Base-by-base conservation (phyloP, 2,113 vertebrate species). In the Callospermophilus lateralis region DNA sequence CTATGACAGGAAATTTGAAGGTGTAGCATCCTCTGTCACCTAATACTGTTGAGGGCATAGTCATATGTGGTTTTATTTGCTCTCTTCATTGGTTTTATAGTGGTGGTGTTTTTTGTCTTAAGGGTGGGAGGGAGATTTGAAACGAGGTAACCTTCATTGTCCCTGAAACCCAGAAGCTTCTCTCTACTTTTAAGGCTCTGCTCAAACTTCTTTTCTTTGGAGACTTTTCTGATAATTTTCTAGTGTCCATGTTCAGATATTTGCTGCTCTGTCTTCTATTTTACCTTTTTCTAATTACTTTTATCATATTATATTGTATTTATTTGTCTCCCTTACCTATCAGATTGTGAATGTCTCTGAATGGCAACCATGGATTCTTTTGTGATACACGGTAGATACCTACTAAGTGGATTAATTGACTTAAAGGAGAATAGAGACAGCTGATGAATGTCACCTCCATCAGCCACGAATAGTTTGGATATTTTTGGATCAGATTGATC, bases 401-500 rank as follows among this genome's bases (percentile, higher is more conserved):
- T 10, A 9, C 16, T 88, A 16, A 88, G 26, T 80, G 67, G 48
- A 32, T 73, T 55, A 45, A 55, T 73, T 92, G 58, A 80, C 73
- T 94, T 93, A 77, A 74, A 89, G n/a, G n/a, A 76, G 67, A 30
- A 61, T 26, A 78, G 65, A 94, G 74, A 63, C 16, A 79, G 67
- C 4, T 87, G 73, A 83, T 85, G 30, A 32, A 81, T 85, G 55
- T 34, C 24, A 76, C 55, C 10, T 80, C n/a, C 37, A 22, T 42
- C 51, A 90, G 55, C 30, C 45, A 4, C 85, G 86, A 89, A 73
- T 78, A 73, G 42, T 90, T 2, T 58, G 72, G 76, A 30, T 92
- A 76, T 85, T 92, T 87, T 67, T 65, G 37, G 61, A 92, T 90
- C 70, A 81, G 51, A 90, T 80, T 80, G 61, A 91, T 80, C 32